phyloP scores from a whole-genome alignment of 2,797 vertebrate genomes.

The Moxostoma hubbsi region DNA sequence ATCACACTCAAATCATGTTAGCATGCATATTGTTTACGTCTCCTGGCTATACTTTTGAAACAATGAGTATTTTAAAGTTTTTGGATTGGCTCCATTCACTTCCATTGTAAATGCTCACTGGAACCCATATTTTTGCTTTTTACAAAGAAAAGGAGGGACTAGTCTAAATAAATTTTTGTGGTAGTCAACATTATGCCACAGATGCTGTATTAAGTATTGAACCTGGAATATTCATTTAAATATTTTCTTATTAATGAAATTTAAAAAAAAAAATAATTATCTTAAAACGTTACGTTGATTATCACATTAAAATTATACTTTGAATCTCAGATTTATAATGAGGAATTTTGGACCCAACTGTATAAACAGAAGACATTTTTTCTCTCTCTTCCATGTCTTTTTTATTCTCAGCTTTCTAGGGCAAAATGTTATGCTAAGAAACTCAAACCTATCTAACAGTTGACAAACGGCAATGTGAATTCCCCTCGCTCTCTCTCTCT shows the following conservation, averaged over 20 bases:
- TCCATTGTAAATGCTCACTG: too few species aligned
- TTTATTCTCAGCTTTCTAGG: conserved; percentile 23
- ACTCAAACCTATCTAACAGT: conserved; percentile 18
- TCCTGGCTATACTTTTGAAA: too few species aligned
- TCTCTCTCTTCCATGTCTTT: conserved; percentile 18
- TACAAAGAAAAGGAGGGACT: too few species aligned
- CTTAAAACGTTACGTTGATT: not conserved
- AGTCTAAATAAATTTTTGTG: too few species aligned
- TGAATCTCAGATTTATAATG: not conserved
- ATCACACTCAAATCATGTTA: too few species aligned
- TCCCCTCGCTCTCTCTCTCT: conserved; percentile 34
- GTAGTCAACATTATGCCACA: too few species aligned
- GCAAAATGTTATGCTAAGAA: conserved; percentile 25
- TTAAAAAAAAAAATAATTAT: too few species aligned
- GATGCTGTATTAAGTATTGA: too few species aligned
- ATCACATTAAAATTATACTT: not conserved
- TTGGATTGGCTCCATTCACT: too few species aligned
- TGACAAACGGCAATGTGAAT: conserved; percentile 19
- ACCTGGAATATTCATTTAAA: not conserved
- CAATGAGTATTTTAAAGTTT: too few species aligned
- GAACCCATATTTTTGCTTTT: too few species aligned
- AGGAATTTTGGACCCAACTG: not conserved
- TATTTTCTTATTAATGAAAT: not conserved
- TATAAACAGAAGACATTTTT: conserved; percentile 3
- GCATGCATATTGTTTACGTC: too few species aligned